Conservation (phyloP, 2,888 invertebrate genomes). For the Lasioglossum vierecki region DNA sequence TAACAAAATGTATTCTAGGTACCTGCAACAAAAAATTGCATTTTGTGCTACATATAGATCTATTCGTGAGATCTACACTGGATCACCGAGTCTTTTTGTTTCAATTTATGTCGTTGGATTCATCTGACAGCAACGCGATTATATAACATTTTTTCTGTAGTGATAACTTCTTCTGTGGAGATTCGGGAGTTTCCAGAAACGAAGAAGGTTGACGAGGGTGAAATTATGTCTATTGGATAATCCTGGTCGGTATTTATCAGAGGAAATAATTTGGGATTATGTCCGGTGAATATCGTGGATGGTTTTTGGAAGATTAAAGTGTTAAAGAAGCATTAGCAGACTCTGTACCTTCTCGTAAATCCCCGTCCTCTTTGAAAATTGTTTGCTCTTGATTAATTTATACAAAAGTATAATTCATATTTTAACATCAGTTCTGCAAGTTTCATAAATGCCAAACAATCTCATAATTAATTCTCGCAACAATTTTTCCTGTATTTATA, state of each 20-base stretch:
- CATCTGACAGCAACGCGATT: slow-evolving; percentile 23
- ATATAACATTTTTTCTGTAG: slow-evolving; percentile 42
- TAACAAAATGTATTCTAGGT: not conserved
- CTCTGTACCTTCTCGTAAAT: not conserved
- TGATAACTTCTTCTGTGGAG: slow-evolving; percentile 1
- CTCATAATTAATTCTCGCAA: not conserved
- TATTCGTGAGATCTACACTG: slow-evolving; percentile 18
- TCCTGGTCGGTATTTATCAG: not conserved
- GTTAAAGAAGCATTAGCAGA: not conserved
- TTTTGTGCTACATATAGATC: slow-evolving; percentile 16
- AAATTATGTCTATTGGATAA: not conserved
- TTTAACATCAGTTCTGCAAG: not conserved
- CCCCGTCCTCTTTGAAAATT: not conserved
- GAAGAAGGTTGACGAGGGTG: slow-evolving; percentile 22
- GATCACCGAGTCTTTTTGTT: not conserved
- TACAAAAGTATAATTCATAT: not conserved
- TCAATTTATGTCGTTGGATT: slow-evolving; percentile 41
- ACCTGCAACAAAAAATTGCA: not conserved
- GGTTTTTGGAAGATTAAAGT: not conserved
- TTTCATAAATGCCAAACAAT: not conserved
- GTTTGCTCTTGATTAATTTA: not conserved
- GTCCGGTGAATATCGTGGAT: not conserved
- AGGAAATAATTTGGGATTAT: not conserved
- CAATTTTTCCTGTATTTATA: not conserved
- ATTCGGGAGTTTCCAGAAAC: not conserved